Conservation (phyloP, 2,113 vertebrate genomes). For the Scopus umbretta region DNA sequence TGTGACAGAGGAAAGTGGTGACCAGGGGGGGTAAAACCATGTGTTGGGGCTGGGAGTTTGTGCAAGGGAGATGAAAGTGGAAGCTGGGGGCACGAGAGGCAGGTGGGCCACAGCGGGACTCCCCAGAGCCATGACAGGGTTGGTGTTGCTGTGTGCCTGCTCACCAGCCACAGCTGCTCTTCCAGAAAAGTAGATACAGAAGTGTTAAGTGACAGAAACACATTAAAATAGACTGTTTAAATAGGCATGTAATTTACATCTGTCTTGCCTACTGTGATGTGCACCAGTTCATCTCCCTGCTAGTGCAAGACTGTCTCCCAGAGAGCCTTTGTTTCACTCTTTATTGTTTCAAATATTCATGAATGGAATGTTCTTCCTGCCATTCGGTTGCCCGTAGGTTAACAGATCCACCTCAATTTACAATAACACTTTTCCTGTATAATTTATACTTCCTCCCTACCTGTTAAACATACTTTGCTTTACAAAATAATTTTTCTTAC, state of each 20-base stretch:
- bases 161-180: background rate
- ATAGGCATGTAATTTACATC: background rate
- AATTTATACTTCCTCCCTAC: background rate
- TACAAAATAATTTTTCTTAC: background rate
- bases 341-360: background rate
- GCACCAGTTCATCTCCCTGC: background rate
- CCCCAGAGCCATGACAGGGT: background rate
- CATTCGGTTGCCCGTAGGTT: background rate
- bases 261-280: background rate
- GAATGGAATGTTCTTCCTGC: background rate
- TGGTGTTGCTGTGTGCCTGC: background rate
- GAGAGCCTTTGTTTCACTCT: background rate
- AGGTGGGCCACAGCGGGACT: too few species aligned
- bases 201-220: background rate
- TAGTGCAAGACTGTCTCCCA: background rate
- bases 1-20: background rate
- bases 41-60: fast-evolving
- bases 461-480: background rate
- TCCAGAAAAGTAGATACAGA: background rate
- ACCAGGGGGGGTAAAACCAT: background rate
- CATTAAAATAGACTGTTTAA: background rate
- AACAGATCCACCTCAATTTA: background rate
- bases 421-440: background rate
- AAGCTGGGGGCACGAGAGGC: background rate
- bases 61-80: background rate